These are phyloP conservation scores for Cardiocondyla obscurior DNA, from an alignment of 1,140 invertebrate genomes.

Conservation along the genomic window DNA sequence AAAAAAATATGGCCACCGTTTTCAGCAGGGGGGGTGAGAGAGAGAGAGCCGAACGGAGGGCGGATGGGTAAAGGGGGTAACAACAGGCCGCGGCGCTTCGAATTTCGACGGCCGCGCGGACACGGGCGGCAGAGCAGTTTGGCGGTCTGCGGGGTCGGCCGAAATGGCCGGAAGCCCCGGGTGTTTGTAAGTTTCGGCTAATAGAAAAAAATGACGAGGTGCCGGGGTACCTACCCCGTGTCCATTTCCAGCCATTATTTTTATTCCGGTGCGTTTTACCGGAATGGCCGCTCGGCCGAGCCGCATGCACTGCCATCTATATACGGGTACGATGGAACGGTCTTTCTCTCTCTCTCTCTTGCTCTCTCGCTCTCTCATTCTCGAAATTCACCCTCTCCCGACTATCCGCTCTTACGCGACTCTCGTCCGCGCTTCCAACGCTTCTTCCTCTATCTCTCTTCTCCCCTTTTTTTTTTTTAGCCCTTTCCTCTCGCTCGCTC, in stretches of 20 bases:
- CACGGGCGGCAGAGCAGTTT: slow-evolving; percentile 71
- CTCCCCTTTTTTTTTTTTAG: slow-evolving; percentile 18
- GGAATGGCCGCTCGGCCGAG: slow-evolving; percentile 72
- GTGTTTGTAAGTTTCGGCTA: slow-evolving; percentile 79
- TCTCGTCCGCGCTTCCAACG: slow-evolving; percentile 37
- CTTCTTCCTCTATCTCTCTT: slow-evolving; percentile 39
- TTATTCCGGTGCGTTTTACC: slow-evolving; percentile 80
- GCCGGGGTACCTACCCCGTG: slow-evolving; percentile 67
- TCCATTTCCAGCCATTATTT: slow-evolving; percentile 81
- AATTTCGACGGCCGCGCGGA: slow-evolving; percentile 64
- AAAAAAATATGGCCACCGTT: slow-evolving; percentile 72
- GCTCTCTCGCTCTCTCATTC: slow-evolving; percentile 38
- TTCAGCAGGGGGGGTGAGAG: slow-evolving; percentile 55
- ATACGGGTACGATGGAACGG: slow-evolving; percentile 65
- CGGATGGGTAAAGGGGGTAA: neutral
- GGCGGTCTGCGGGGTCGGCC: slow-evolving; percentile 67
- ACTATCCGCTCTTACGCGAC: slow-evolving; percentile 51
- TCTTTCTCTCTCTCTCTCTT: slow-evolving; percentile 23
- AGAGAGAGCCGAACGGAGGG: neutral
- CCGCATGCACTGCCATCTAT: slow-evolving; percentile 68
- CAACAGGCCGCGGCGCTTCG: slow-evolving; percentile 62
- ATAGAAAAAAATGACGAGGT: slow-evolving; percentile 79
- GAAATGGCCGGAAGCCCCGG: slow-evolving; percentile 77
- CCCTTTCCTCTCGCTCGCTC: neutral
- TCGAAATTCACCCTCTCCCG: slow-evolving; percentile 51